Conservation (phyloP, 2,888 invertebrate species). For the Volucella inanis region DNA sequence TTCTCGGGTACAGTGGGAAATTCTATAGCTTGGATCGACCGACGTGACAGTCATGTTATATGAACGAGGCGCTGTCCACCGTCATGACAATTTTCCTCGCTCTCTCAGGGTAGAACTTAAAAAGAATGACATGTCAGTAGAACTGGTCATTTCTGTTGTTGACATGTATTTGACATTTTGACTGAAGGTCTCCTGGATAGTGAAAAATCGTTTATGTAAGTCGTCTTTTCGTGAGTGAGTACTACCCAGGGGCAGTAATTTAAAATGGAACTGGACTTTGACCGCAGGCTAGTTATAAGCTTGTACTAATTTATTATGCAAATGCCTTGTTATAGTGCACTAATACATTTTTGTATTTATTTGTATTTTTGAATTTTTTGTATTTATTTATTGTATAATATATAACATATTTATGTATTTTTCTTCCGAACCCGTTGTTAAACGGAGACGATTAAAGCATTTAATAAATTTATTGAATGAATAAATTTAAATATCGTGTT, state of each 20-base stretch:
- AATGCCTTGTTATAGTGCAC: slow-evolving; percentile 38
- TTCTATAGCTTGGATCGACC: neutral
- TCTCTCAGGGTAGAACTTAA: slow-evolving; percentile 14
- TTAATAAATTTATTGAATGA: slow-evolving; percentile 49
- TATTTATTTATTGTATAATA: no score
- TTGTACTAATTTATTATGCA: slow-evolving; percentile 57
- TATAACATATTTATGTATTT: neutral
- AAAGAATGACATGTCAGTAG: slow-evolving; percentile 58
- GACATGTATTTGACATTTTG: slow-evolving; percentile 42
- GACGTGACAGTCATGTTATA: neutral
- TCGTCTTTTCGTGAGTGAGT: neutral
- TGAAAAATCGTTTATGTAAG: slow-evolving; percentile 24
- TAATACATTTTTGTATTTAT: slow-evolving; percentile 8
- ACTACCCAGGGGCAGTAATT: slow-evolving; percentile 4
- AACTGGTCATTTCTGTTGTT: slow-evolving; percentile 32
- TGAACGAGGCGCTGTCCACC: neutral
- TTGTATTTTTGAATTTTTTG: neutral
- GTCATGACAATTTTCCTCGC: slow-evolving; percentile 13
- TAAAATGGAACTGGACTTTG: neutral
- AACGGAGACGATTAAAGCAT: slow-evolving; percentile 18
- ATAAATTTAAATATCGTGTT: slow-evolving; percentile 44
- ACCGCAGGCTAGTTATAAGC: neutral
- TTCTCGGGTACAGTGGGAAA: slow-evolving; percentile 2
- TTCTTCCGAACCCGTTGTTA: slow-evolving; percentile 8
- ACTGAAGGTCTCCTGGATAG: slow-evolving; percentile 31